phyloP scores from a whole-genome alignment of 2,113 vertebrate genomes.

The Corvus moneduloides region DNA sequence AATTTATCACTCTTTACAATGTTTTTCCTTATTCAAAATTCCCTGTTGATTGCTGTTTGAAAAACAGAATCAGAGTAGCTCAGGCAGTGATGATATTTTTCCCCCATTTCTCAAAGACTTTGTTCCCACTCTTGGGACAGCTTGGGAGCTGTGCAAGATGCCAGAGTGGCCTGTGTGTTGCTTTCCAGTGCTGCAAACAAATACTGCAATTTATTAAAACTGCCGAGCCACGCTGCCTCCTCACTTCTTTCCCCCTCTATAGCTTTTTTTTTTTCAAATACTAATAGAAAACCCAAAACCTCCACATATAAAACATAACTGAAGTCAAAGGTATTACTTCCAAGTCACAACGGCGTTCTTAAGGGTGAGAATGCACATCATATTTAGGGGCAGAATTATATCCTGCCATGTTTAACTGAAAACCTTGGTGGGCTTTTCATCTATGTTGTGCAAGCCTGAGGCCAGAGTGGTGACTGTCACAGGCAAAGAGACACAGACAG shows the following conservation, averaged over 20 bases:
- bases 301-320: not conserved
- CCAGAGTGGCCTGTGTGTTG: not conserved
- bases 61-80: not conserved
- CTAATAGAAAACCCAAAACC: not conserved
- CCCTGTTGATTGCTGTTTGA: not conserved
- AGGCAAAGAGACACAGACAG: slow-evolving; percentile 59
- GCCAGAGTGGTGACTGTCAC: slow-evolving; percentile 50
- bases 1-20: not conserved
- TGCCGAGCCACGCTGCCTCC: not conserved
- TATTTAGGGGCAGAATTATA: not conserved
- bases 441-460: not conserved
- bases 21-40: not conserved
- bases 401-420: not conserved
- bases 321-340: not conserved
- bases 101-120: not conserved
- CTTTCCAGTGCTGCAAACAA: not conserved
- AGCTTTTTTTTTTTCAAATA: not conserved
- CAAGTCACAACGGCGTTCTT: fast-evolving
- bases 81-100: not conserved
- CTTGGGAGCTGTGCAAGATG: not conserved
- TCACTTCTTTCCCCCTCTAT: not conserved
- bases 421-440: slow-evolving; percentile 9
- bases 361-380: not conserved
- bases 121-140: not conserved
- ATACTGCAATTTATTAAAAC: not conserved